phyloP scores from a whole-genome alignment of 2,888 invertebrate species.

The Macrosiphum euphorbiae region DNA sequence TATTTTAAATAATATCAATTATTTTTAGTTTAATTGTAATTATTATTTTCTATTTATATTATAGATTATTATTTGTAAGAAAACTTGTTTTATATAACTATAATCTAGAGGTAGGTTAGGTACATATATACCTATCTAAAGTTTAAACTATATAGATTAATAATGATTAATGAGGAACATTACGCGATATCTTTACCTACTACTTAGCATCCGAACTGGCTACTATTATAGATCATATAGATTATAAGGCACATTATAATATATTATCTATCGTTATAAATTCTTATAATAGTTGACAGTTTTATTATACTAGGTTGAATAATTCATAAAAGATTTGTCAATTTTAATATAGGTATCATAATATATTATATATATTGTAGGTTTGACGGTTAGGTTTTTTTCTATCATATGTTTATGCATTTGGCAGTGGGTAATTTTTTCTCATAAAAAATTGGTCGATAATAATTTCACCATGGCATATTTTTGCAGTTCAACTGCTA shows the following conservation, averaged over 20 bases:
- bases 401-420: neutral
- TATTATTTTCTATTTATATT: neutral
- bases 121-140: neutral
- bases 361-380: neutral
- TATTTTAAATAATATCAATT: neutral
- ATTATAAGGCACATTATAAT: neutral
- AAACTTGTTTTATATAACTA: neutral
- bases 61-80: neutral
- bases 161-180: neutral
- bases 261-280: neutral
- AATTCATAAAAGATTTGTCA: conserved; percentile 15
- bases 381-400: neutral
- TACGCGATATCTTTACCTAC: neutral
- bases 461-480: conserved; percentile 39
- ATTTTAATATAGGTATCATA: neutral
- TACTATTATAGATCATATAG: neutral
- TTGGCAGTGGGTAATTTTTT: neutral
- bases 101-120: neutral
- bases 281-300: neutral
- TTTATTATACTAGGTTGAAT: neutral
- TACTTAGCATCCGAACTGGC: neutral
- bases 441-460: neutral
- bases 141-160: neutral
- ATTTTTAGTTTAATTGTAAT: neutral
- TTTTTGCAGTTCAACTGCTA: neutral